Conservation (phyloP, 2,797 vertebrate species). For the Aselliscus stoliczkanus region DNA sequence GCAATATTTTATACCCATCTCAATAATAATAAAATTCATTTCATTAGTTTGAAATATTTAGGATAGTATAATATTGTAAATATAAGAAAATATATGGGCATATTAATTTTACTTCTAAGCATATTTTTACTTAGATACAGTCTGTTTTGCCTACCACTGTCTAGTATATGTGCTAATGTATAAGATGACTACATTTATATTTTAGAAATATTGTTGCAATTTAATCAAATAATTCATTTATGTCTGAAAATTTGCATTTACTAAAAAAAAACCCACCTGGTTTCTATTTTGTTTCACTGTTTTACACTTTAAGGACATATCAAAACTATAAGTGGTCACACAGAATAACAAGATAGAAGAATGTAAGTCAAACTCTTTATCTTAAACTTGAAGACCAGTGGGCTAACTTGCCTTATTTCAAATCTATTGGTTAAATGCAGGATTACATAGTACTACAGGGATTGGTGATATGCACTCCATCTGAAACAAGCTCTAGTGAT, state of each 20-base stretch:
- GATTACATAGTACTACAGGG: not conserved
- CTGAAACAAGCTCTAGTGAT: not conserved
- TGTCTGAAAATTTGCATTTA: not conserved
- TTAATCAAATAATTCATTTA: not conserved
- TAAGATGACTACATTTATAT: not conserved
- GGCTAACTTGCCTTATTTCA: not conserved
- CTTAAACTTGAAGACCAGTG: constrained; percentile 4
- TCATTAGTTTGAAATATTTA: not conserved
- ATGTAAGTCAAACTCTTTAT: not conserved
- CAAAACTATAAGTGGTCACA: not conserved
- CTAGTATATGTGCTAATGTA: not conserved
- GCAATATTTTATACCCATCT: constrained; percentile 34
- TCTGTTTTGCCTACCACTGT: not conserved
- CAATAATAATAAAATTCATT: constrained; percentile 53
- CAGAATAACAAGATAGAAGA: not conserved
- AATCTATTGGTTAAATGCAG: not conserved
- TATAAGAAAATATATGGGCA: not conserved
- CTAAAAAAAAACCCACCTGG: not conserved
- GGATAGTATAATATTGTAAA: not conserved
- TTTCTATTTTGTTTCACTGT: not conserved
- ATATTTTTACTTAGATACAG: not conserved
- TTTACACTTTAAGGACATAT: not conserved
- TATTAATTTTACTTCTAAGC: constrained; percentile 2
- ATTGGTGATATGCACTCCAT: not conserved
- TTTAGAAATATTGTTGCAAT: not conserved